Conservation (phyloP, 2,888 invertebrate species). For the Glomeris marginata region DNA sequence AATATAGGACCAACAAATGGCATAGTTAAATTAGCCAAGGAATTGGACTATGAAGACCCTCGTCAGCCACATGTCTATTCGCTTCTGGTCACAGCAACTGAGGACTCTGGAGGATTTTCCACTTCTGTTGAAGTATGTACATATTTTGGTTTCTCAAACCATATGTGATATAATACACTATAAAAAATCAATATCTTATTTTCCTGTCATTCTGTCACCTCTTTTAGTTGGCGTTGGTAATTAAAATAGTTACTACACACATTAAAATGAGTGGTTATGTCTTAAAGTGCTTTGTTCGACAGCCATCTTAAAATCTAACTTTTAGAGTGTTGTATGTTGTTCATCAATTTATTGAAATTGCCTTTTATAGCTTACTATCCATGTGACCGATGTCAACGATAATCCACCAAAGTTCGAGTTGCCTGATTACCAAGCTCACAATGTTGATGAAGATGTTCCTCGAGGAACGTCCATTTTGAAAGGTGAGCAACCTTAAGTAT, state of each 20-base stretch:
- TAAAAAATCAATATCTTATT: no score
- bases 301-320: no score
- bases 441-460: slow-evolving; percentile 86
- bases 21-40: slow-evolving; percentile 86
- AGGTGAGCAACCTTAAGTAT: slow-evolving; percentile 30
- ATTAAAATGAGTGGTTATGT: no score
- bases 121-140: slow-evolving; percentile 77
- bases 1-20: slow-evolving; percentile 89
- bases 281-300: no score
- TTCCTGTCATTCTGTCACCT: no score
- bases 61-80: slow-evolving; percentile 88
- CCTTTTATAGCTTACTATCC: slow-evolving; percentile 62
- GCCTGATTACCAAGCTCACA: slow-evolving; percentile 92
- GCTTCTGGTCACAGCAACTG: slow-evolving; percentile 79
- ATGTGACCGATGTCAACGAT: slow-evolving; percentile 93
- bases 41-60: slow-evolving; percentile 91
- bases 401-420: slow-evolving; percentile 92
- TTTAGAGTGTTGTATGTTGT: no score
- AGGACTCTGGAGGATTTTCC: slow-evolving; percentile 93
- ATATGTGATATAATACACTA: no score
- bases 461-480: slow-evolving; percentile 82
- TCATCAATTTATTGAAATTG: not conserved
- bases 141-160: no score
- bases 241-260: no score
- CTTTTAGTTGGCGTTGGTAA: no score